Percentiles rank a stretch among this genome's conserved stretches.
Evolutionary conservation across 2,888 invertebrate species (phyloP).

Genomic region (Chymomyza fuscimana): DNA sequence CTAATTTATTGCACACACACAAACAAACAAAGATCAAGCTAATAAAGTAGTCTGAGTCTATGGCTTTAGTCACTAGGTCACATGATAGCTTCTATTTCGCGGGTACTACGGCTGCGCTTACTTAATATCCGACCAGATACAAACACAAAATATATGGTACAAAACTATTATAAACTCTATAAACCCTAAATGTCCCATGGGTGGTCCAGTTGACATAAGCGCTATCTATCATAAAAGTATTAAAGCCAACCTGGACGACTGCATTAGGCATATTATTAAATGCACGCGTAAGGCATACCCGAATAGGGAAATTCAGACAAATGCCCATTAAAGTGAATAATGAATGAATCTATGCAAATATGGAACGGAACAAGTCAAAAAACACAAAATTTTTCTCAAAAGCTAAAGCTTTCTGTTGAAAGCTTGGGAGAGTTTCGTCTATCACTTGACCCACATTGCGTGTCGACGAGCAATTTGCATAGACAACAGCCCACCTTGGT

Average conservation of each 20-base stretch:
- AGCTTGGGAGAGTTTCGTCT: background rate
- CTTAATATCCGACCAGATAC: slow-evolving; percentile 17
- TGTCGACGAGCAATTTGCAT: slow-evolving; percentile 49
- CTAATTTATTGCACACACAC: slow-evolving; percentile 60
- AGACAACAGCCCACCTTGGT: slow-evolving; percentile 6
- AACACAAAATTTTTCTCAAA: no score
- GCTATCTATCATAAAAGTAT: slow-evolving; percentile 24
- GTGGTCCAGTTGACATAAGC: background rate
- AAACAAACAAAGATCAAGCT: slow-evolving; percentile 21
- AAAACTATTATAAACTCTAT: background rate
- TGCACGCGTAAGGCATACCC: slow-evolving; percentile 32
- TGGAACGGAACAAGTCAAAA: background rate
- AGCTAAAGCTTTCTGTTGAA: background rate
- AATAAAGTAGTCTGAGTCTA: slow-evolving; percentile 18
- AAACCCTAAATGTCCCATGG: background rate
- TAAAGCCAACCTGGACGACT: slow-evolving; percentile 9
- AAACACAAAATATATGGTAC: background rate
- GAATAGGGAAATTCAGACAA: slow-evolving; percentile 5
- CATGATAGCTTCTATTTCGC: background rate
- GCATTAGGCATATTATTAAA: slow-evolving; percentile 56
- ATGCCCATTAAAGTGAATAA: background rate
- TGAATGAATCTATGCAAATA: background rate
- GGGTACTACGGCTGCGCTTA: slow-evolving; percentile 7
- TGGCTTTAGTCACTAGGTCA: background rate
- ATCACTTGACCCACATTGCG: slow-evolving; percentile 41